phyloP scores from a whole-genome alignment of 2,113 vertebrate genomes.

The Epinephelus moara region DNA sequence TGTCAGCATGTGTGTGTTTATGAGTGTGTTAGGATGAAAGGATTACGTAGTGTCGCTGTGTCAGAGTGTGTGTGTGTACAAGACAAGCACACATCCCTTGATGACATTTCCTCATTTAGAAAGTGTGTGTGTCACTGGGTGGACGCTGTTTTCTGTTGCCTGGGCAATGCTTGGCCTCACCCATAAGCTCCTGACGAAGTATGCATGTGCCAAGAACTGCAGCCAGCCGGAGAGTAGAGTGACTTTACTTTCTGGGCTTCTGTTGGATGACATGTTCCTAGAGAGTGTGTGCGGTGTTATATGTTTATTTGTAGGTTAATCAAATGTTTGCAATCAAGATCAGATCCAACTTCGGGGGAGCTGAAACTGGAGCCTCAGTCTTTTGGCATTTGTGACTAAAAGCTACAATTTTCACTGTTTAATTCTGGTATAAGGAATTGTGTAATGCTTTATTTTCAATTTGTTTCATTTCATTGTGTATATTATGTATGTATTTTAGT shows the following conservation, averaged over 20 bases:
- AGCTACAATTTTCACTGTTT: not conserved
- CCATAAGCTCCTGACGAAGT: conserved; percentile 12
- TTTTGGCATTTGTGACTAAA: not conserved
- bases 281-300: not conserved
- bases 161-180: not conserved
- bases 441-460: no score
- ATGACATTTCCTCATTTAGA: conserved; percentile 44
- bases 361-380: not conserved
- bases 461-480: no score
- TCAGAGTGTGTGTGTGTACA: not conserved
- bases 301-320: not conserved
- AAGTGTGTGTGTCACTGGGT: not conserved
- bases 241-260: not conserved
- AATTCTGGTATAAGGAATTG: not conserved
- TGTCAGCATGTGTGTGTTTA: not conserved
- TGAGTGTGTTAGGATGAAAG: not conserved
- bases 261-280: conserved; percentile 15
- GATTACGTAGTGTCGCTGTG: conserved; percentile 20
- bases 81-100: not conserved
- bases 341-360: not conserved
- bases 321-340: not conserved
- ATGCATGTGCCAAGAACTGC: not conserved
- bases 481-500: no score
- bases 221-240: not conserved
- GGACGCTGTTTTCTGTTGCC: conserved; percentile 25